These are phyloP conservation scores for Syrmaticus mikado DNA, from an alignment of 2,113 vertebrate species.

Conservation along the genomic window DNA sequence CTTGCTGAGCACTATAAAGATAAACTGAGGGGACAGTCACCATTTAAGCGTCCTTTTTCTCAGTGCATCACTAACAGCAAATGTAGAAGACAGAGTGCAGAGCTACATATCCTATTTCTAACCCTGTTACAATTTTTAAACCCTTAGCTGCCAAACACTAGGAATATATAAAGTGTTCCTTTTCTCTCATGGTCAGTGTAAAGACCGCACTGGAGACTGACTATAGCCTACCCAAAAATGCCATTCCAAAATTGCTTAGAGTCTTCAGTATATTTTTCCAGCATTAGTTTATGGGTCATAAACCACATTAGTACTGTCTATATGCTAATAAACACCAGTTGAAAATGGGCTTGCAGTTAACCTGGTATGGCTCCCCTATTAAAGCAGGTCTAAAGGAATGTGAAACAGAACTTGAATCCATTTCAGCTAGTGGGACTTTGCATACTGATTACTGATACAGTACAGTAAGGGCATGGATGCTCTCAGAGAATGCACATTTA, in stretches of 20 bases:
- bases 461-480: not conserved
- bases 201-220: not conserved
- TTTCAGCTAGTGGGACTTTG: not conserved
- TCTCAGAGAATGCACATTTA: not conserved
- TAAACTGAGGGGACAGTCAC: not conserved
- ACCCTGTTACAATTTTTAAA: not conserved
- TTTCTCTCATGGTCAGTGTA: not conserved
- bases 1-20: not conserved
- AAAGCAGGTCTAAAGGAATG: not conserved
- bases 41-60: not conserved
- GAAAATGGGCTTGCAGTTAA: not conserved
- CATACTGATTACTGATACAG: not conserved
- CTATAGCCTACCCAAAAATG: not conserved
- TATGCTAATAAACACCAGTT: not conserved
- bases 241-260: not conserved
- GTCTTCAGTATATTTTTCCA: not conserved
- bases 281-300: not conserved
- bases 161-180: not conserved
- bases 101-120: not conserved
- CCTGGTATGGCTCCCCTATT: not conserved
- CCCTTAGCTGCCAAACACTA: not conserved
- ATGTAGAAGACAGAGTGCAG: not conserved
- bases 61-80: not conserved
- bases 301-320: not conserved
- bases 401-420: not conserved